Conservation (phyloP, 2,113 vertebrate species). For the Sisor rabdophorus region DNA sequence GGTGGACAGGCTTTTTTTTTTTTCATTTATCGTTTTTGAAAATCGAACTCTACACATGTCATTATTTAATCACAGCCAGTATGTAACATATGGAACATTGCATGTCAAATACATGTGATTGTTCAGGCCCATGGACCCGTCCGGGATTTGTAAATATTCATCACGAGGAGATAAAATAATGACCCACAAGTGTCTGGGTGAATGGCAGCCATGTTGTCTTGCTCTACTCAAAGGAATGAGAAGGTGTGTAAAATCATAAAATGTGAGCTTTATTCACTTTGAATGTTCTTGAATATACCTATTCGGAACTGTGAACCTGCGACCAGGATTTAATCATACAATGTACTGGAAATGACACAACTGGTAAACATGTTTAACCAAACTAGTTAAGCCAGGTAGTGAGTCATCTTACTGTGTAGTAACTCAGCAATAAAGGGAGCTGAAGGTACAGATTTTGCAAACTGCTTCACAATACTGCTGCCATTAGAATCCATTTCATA, state of each 20-base stretch:
- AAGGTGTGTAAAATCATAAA: conserved; percentile 16
- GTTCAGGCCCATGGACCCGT: conserved; percentile 48
- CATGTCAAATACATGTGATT: conserved; percentile 52
- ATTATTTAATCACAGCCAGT: conserved; percentile 58
- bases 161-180: conserved; percentile 58
- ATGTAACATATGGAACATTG: conserved; percentile 52
- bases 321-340: conserved; percentile 58
- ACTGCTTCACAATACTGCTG: conserved; percentile 61
- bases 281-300: conserved; percentile 74
- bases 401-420: conserved; percentile 66
- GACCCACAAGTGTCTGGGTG: conserved; percentile 63
- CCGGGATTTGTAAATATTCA: conserved; percentile 70
- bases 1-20: conserved; percentile 53
- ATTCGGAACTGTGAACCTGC: conserved; percentile 64
- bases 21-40: conserved; percentile 53
- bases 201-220: conserved; percentile 64
- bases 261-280: conserved; percentile 60
- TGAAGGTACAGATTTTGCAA: conserved; percentile 51
- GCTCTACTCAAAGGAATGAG: conserved; percentile 46
- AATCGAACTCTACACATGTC: conserved; percentile 55
- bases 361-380: conserved; percentile 63
- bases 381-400: conserved; percentile 65
- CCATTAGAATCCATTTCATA: conserved; percentile 51
- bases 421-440: conserved; percentile 71
- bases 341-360: conserved; percentile 54